Evolutionary conservation across 2,797 vertebrate species (phyloP), one percentile per base, ranked within the genome.

Genomic region (Micrastur ruficollis): DNA sequence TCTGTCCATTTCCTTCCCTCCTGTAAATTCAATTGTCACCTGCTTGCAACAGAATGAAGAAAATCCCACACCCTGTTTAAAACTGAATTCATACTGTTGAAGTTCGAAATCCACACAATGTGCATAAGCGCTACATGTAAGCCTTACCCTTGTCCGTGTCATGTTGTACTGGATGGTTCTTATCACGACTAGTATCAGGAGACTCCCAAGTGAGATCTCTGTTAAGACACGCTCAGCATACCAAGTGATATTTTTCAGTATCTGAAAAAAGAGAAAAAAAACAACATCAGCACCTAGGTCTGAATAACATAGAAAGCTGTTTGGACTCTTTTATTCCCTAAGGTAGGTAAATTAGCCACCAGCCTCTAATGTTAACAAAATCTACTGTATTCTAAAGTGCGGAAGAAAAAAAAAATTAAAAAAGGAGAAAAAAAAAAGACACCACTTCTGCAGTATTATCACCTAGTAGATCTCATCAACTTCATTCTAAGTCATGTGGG

Each of bases 121-220:
- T 44, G 62, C 2, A 0, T 15, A 65, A 91, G 34, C 2, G 8
- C n/a, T 50, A 40, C 34, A 15, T 0, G 0, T 6, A 84, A 59
- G 65, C 87, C 98, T 98, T 97, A 99, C 99, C 98, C 99, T 98
- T 40, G 99, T 99, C 75, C 99, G 98, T 22, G 99, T 99, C 99
- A 99, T 99, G 98, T 99, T 99, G 98, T 99, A 99, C 92, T 99
- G 99, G 96, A 99, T 99, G 95, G 99, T 99, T 97, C 99, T 99
- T 97, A 99, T 99, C 90, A 99, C 99, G 3, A 99, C 99, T 65
- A 99, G 97, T 95, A 99, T 99, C 95, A 99, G 98, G 88, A 99
- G 98, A 96, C 99, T 99, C 59, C 99, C 99, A 46, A 99, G 98
- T 13, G 99, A 99, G 98, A 99, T 99, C 97, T 99, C 99, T 18